These are phyloP conservation scores for Tholera decimalis DNA, from an alignment of 2,888 invertebrate genomes.

Conservation along the genomic window DNA sequence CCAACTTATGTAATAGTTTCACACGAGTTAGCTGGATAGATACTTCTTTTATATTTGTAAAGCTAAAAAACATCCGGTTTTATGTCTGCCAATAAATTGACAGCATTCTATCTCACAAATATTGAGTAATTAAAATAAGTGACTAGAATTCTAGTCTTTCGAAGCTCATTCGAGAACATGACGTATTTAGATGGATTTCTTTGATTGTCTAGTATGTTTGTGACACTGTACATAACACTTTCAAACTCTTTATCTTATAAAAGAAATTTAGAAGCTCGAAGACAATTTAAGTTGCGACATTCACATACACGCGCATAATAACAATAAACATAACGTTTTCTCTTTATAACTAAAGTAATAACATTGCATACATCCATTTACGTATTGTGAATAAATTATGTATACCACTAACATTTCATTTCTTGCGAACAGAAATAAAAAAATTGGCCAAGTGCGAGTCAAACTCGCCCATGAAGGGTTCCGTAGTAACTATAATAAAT, in stretches of 20 bases:
- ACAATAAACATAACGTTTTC: constrained; percentile 49
- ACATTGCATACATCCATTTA: constrained; percentile 19
- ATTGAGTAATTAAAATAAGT: constrained; percentile 25
- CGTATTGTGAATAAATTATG: not conserved
- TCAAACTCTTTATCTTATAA: constrained; percentile 46
- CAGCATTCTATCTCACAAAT: constrained; percentile 28
- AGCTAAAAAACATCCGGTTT: not conserved
- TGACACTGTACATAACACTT: constrained; percentile 17
- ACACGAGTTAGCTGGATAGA: not conserved
- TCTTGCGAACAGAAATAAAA: not conserved
- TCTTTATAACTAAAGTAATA: constrained; percentile 42
- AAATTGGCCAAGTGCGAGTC: too few relatives aligned
- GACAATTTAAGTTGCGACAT: constrained; percentile 27
- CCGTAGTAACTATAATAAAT: too few relatives aligned
- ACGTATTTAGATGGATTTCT: not conserved
- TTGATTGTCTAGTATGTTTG: too few relatives aligned
- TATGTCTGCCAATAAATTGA: not conserved
- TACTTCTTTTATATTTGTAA: constrained; percentile 13
- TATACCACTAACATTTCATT: constrained; percentile 16
- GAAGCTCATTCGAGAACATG: constrained; percentile 15
- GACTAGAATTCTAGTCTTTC: constrained; percentile 8
- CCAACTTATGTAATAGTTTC: constrained; percentile 10
- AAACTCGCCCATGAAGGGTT: too few relatives aligned
- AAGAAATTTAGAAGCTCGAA: constrained; percentile 16
- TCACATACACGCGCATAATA: constrained; percentile 45